A percentile compares a stretch with the other conserved stretches of the same genome.
Evolutionary conservation across 2,113 vertebrate species (phyloP).

Genomic region (Cathartes aura): DNA sequence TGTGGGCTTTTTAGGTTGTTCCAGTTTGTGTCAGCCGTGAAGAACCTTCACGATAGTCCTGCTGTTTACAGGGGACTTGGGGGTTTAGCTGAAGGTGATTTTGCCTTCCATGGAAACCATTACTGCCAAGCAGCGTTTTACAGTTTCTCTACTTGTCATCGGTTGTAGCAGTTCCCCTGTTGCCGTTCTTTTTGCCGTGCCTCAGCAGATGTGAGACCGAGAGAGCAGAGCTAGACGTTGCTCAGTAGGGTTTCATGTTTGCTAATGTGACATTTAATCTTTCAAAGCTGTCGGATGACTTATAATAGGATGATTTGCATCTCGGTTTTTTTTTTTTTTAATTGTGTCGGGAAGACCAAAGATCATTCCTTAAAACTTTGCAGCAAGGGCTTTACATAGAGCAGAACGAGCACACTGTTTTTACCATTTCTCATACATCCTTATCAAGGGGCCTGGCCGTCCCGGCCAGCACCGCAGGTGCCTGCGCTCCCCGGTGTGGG

Average conservation of each 20-base stretch:
- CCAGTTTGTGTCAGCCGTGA: rapidly evolving
- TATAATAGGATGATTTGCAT: not conserved
- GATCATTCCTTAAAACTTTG: not conserved
- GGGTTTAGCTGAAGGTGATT: not conserved
- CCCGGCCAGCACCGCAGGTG: rapidly evolving
- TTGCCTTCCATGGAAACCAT: not conserved
- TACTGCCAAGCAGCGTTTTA: rapidly evolving
- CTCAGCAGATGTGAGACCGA: not conserved
- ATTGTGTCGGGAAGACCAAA: not conserved
- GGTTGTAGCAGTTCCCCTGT: rapidly evolving
- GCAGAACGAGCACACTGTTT: not conserved
- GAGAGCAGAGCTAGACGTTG: rapidly evolving
- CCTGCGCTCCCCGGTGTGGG: too few relatives aligned
- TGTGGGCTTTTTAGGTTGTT: not conserved
- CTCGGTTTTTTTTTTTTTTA: not conserved
- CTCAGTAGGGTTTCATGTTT: rapidly evolving
- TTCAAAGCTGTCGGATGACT: too few relatives aligned
- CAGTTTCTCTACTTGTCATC: rapidly evolving
- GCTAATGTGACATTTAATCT: too few relatives aligned
- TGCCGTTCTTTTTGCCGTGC: rapidly evolving
- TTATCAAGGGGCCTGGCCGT: too few relatives aligned
- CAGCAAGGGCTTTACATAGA: not conserved
- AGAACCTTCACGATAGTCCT: rapidly evolving
- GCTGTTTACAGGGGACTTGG: too few relatives aligned
- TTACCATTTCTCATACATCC: rapidly evolving